Base-by-base conservation (phyloP, 2,888 invertebrate genomes). In the Choreutis nemorana region DNA sequence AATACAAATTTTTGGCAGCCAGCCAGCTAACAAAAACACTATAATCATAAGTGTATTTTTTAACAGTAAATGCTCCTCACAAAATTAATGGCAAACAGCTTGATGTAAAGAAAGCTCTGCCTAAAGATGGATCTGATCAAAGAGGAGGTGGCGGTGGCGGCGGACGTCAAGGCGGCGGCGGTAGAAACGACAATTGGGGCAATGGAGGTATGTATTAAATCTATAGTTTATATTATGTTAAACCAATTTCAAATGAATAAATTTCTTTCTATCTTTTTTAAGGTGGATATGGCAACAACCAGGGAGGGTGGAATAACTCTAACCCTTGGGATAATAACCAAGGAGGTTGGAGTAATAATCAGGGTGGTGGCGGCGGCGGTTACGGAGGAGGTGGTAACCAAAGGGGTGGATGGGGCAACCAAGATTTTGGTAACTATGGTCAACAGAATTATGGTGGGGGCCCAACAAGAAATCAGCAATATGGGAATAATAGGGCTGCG, bases 91-190 rank as follows among this genome's bases (percentile, higher is more conserved):
- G 91, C 2, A 93, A 93, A 57, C 87, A 88, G 49, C 85, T 95
- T 15, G 95, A 96, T 70, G 95, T 95, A 0, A 96, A 96, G 58
- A 97, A 97, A 73, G 96, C 96, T 4, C 72, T 95, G 22, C 92
- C 94, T 31, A 93, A 93, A 61, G 89, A 91, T 44, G 83, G 84
- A 15, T 78, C 83, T 22, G 81, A 83, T 3, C 80, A 81, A 23
- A 68, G 83, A 35, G 71, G 81, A 35, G 81, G 82, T 20, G 78
- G 84, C 23, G 53, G 60, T 2, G 52, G 55, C 14, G 51, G 58
- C 18, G 51, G 54, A 23, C 70, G 82, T 36, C 62, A 62, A 58
- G 56, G 83, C 77, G 33, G 79, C 81, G 23, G 66, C 9, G 68
- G 73, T 12, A 32, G 42, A 22, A 34, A 28, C 22, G 40, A 38